Evolutionary conservation across 1,140 invertebrate genomes (phyloP), one percentile per base, ranked within the genome.

Genomic region (Scaptomyza hsui): DNA sequence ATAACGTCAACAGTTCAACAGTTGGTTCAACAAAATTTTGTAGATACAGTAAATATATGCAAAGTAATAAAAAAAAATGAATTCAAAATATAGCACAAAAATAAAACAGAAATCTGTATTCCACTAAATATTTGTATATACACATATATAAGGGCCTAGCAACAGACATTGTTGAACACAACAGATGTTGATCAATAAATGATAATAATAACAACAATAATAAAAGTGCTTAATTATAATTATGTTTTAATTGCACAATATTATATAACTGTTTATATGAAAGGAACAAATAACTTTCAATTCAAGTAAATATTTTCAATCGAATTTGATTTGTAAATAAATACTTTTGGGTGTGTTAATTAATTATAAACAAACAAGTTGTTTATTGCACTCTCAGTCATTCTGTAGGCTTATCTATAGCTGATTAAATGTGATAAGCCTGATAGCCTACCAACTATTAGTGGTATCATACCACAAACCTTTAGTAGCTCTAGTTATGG

Each of bases 361-460:
- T 53, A 61, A 45, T 59, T 61, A 29, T 39, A 61, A 45, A 52
- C 39, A 44, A 45, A 52, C 26, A 61, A 29, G 2, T 52, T 32
- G 24, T 67, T 60, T 9, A 67, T 60, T 67, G 55, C 45, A 67
- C 16, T 59, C 45, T 19, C 24, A n/a, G 24, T 26, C 24, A 26
- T 3, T 26, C 24, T 29, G 13, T 12, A 15, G 13, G 21, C 59
- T 70, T 70, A 70, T 63, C 59, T 15, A 16, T 4, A 12, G 6
- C 19, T 47, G 57, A 32, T 62, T 69, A 18, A 32, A 9, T 29
- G 1, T 45, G 65, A 69, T 69, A 69, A 69, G 21, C 57, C 48
- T 7, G 6, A 24, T 6, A 24, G 6, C 24, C 24, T 1, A 1
- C 19, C 19, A 21, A 21, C 19, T 21, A 21, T 21, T 21, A 21